Evolutionary conservation across 2,113 vertebrate genomes (phyloP), one percentile per base, ranked within the genome.

Genomic region (Porphyrio hochstetteri): DNA sequence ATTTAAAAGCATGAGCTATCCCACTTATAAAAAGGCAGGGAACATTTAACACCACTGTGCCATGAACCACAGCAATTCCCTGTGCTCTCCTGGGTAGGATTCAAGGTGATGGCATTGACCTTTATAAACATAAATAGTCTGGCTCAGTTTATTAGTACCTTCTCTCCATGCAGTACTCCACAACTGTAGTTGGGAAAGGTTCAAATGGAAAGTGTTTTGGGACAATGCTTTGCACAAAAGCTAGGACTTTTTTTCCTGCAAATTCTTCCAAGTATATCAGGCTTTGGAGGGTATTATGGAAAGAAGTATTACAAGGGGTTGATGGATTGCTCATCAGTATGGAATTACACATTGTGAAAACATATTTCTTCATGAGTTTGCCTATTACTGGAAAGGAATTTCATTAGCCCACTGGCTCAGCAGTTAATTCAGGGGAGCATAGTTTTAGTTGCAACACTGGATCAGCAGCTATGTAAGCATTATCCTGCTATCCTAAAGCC

Each of bases 91-190:
- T 89, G 72, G 56, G 76, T 61, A 52, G 82, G 72, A 94, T 93
- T 93, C 88, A 92, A 92, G 88, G 95, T 84, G 93, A 86, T 83
- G 64, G 56, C 79, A 86, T 61, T 90, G 93, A 92, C 90, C 85
- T 96, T 94, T 95, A 50, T 53, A 92, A 90, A 93, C 61, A 17
- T 24, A 86, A 94, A 91, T 79, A 61, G 61, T 84, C 83, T 94
- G 64, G 42, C 35, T 79, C 40, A 79, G 69, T 57, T 92, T 93
- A 75, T 95, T 88, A 94, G 48, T 1, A 4, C 60, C 65, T 93
- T 68, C 36, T 68, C n/a, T 93, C 64, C 71, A 75, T 2, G 0
- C 82, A 93, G 24, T n/a, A 40, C 27, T 81, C 57, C 67, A 52
- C 40, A 55, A 50, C 42, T 82, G 21, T 86, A 88, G 81, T 11